Conservation (phyloP, 2,113 vertebrate genomes). For the Trematomus loennbergii region DNA sequence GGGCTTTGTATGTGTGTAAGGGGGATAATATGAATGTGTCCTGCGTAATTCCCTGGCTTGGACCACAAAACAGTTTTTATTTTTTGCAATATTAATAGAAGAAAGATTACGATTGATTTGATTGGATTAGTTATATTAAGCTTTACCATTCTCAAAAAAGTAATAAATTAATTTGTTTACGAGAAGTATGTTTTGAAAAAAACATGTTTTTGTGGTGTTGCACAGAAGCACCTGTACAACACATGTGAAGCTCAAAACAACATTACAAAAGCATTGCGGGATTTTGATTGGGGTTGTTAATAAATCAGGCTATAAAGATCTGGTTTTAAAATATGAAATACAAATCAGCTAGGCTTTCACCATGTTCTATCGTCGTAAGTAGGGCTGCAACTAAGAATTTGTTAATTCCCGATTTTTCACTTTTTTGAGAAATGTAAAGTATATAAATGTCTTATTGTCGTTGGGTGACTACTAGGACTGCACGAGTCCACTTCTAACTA, state of each 20-base stretch:
- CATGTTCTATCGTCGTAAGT: not conserved
- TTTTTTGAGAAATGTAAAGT: too few relatives aligned
- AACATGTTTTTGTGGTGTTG: conserved; percentile 62
- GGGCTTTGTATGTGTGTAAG: not conserved
- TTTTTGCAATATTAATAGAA: conserved; percentile 73
- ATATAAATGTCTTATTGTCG: too few relatives aligned
- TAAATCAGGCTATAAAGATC: not conserved
- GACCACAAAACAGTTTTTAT: conserved; percentile 66
- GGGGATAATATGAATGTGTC: conserved; percentile 67
- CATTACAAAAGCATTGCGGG: not conserved
- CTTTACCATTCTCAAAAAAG: conserved; percentile 46
- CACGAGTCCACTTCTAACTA: too few relatives aligned
- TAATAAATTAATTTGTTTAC: conserved; percentile 70
- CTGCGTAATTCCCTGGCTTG: conserved; percentile 68
- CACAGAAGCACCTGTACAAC: conserved; percentile 40
- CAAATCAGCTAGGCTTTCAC: not conserved
- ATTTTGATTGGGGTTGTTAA: conserved; percentile 7
- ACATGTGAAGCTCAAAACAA: conserved; percentile 25
- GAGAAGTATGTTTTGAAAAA: conserved; percentile 34
- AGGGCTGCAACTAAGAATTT: not conserved
- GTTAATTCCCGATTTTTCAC: not conserved
- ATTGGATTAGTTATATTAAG: conserved; percentile 65
- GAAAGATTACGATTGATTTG: conserved; percentile 68
- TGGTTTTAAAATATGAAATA: conserved; percentile 10
- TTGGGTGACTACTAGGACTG: too few relatives aligned